A percentile compares a stretch with the other conserved stretches of the same genome.
phyloP scores from a whole-genome alignment of 2,888 invertebrate genomes.

The Dryomyza anilis region DNA sequence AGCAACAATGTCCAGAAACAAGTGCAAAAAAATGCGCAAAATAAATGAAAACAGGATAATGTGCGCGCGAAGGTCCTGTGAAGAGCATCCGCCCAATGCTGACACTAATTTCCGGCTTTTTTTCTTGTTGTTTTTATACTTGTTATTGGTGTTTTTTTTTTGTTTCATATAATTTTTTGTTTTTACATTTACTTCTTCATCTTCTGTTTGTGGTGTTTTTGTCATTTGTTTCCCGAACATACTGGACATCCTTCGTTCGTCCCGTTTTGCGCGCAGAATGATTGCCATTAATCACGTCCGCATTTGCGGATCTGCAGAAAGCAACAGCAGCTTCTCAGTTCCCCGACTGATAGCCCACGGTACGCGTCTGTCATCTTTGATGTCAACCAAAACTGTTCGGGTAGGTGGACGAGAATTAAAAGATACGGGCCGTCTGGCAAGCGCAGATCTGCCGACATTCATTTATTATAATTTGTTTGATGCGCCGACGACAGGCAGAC shows the following conservation, averaged over 20 bases:
- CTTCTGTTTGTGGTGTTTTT: neutral
- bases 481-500: neutral
- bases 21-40: neutral
- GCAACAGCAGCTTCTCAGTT: no score
- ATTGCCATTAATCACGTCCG: slow-evolving; percentile 32
- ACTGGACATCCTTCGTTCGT: neutral
- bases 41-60: slow-evolving; percentile 11
- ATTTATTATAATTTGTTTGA: slow-evolving; percentile 17
- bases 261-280: slow-evolving; percentile 14
- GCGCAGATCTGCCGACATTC: neutral
- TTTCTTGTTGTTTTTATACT: neutral
- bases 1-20: no score
- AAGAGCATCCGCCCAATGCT: slow-evolving; percentile 14
- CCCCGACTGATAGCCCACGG: slow-evolving; percentile 7
- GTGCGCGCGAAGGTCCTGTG: slow-evolving; percentile 11
- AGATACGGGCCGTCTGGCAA: neutral
- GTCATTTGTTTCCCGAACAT: slow-evolving; percentile 13
- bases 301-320: slow-evolving; percentile 10
- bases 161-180: neutral
- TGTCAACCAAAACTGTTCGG: neutral
- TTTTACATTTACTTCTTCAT: neutral
- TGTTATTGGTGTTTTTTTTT: neutral
- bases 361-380: slow-evolving; percentile 15
- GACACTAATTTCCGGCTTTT: slow-evolving; percentile 3
- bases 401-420: neutral